Evolutionary conservation across 2,888 invertebrate genomes (phyloP), one percentile per base, ranked within the genome.

Genomic region (Ectemnius lituratus): DNA sequence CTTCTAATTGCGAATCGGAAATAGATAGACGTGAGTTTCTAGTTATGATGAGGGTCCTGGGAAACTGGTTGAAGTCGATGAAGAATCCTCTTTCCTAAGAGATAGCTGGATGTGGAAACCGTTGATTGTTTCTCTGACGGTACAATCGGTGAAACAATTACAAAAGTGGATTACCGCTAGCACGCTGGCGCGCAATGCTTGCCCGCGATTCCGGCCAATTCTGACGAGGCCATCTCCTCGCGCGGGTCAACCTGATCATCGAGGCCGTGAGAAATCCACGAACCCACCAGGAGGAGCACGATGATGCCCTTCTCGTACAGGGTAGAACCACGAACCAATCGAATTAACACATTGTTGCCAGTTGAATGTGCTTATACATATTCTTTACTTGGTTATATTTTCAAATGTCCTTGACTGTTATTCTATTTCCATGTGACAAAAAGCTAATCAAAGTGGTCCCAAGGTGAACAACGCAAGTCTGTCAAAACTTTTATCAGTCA

Each of bases 261-360:
- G 70, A 70, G 68, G 71, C 73, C 84, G 84, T 84, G 84, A 82
- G 83, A 83, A 81, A 79, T 81, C 75, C 23, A 46, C 18, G 68
- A 57, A 23, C 23, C 3, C 23, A 23, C 23, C 23, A 23, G 23
- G 23, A 23, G 62, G 72, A 63, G 37, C 27, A 59, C 63, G 23
- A 27, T 46, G 47, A 62, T 28, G 67, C 20, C 62, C 57, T 61
- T 27, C 56, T 47, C 46, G 76, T 57, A 60, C 52, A 49, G 70
- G 65, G 64, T 52, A 67, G 68, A 77, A 61, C 65, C 72, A 69
- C 70, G 67, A 69, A 62, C 73, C 73, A 78, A 8, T 37, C 8
- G 37, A 79, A 82, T 75, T 67, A 78, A 78, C 67, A 63, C 68
- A 16, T 5, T 20, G 5, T 46, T 20, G 60, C 20, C 11, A 23